Evolutionary conservation across 1,140 invertebrate species (phyloP), one percentile per base, ranked within the genome.

Genomic region (Micrasema minimum): DNA sequence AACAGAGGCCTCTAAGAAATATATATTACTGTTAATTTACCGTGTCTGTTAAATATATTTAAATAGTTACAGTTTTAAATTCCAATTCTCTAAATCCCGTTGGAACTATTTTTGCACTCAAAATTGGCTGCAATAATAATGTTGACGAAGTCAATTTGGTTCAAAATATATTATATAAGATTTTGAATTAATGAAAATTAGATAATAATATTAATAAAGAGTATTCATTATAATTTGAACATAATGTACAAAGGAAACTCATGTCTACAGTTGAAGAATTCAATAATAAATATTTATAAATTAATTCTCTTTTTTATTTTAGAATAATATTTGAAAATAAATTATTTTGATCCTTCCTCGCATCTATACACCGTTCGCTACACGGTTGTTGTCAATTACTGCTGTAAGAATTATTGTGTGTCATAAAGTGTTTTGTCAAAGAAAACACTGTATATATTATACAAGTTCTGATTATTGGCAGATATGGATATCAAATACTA

Each of bases 241-340:
- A 69, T 74, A 74, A 74, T 74, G 72, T 74, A 74, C 72, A 74
- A 74, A 74, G 48, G 26, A 69, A 67, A 62, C 68, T 70, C 72
- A 74, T 74, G 68, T 74, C 68, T 70, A 70, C 62, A 70, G 68
- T 74, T 70, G 67, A 74, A 70, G 45, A 70, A 45, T 74, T 70
- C 72, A 69, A 53, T 59, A 74, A 74, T 70, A 74, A 70, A 74
- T 48, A 74, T 69, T 57, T 70, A 59, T 59, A 61, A 69, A 69
- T 22, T 55, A 70, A 55, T 59, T 31, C 10, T 31, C 16, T 14
- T 43, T 51, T 53, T 66, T 68, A 35, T 57, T 57, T n/a, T n/a
- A n/a, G n/a, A n/a, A n/a, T n/a, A n/a, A n/a, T n/a, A n/a, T n/a
- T n/a, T n/a, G n/a, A n/a, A n/a, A n/a, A n/a, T n/a, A n/a, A n/a